Conservation (phyloP, 2,888 invertebrate genomes). For the Calameuta filiformis region DNA sequence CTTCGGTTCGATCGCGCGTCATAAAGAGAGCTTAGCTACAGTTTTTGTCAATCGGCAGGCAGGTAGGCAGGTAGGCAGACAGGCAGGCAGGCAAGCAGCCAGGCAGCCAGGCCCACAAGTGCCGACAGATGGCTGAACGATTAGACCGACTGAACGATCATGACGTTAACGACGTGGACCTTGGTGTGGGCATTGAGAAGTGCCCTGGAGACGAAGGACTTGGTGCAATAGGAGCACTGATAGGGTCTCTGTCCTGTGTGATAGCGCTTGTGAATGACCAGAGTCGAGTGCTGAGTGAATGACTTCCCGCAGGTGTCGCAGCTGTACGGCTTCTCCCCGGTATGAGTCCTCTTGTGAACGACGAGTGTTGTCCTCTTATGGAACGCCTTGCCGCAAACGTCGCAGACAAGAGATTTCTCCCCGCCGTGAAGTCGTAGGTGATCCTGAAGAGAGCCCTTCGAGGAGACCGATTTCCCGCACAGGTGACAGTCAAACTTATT, state of each 20-base stretch:
- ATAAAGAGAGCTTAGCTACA: too few relatives aligned
- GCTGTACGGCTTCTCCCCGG: slow-evolving; percentile 65
- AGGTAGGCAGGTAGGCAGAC: too few relatives aligned
- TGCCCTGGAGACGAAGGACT: slow-evolving; percentile 63
- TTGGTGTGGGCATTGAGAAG: slow-evolving; percentile 59
- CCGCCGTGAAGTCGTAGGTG: slow-evolving; percentile 64
- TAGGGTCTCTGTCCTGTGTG: slow-evolving; percentile 66
- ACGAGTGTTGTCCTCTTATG: slow-evolving; percentile 63
- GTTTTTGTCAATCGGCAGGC: too few relatives aligned
- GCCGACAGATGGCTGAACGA: too few relatives aligned
- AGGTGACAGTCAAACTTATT: slow-evolving; percentile 61
- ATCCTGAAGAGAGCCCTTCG: slow-evolving; percentile 63
- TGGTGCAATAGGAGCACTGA: slow-evolving; percentile 58
- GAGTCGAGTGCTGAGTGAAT: slow-evolving; percentile 64
- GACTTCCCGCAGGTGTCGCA: slow-evolving; percentile 65
- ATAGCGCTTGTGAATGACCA: slow-evolving; percentile 65
- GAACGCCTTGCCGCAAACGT: slow-evolving; percentile 65
- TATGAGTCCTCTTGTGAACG: slow-evolving; percentile 64
- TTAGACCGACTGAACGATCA: slow-evolving; percentile 27
- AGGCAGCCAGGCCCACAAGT: too few relatives aligned
- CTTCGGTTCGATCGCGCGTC: too few relatives aligned
- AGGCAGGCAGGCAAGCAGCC: too few relatives aligned
- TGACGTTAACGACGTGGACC: slow-evolving; percentile 35
- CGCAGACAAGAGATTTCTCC: slow-evolving; percentile 62
- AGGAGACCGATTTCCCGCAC: slow-evolving; percentile 63